Base-by-base conservation (phyloP, 2,888 invertebrate genomes). In the Aromia moschata region DNA sequence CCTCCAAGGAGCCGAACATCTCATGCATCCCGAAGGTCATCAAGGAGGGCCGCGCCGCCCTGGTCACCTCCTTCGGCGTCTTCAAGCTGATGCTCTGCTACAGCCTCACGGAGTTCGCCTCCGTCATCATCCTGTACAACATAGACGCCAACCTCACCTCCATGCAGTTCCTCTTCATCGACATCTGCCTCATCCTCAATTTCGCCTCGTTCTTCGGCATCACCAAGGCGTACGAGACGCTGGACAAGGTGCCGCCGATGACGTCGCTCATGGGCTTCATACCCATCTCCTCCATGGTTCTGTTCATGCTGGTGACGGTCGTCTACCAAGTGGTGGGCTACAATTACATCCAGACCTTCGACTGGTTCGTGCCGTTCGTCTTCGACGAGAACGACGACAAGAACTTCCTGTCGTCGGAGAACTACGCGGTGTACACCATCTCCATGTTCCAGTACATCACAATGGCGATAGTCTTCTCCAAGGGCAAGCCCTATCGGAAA, bases 31-130 rank as follows among this genome's bases (percentile, higher is more conserved):
- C 93, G 0, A 84, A 88, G 12, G 89, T 96, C 0, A 87, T 91
- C 15, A 86, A 90, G 25, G 94, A 96, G 77, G 96, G 97, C 0
- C 85, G 98, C 0, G 96, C 96, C 0, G 97, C 98, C 0, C 82
- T 98, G 7, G 90, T 94, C 25, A 98, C 98, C 0, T 95, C 95
- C n/a, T 97, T 98, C 82, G 96, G 96, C 0, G 92, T 97, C 62
- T 98, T 98, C 84, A 98, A 98, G 74, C 97, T 96, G 83, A 98
- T 98, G 97, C 92, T 97, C 0, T 90, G 93, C 0, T 98, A 98
- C 82, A 96, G 95, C 18, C 84, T 97, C 47, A 91, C 94, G 0
- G 95, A 97, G 79, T 96, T 96, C 81, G 84, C 91, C 51, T 94
- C 96, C 0, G 94, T 96, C 20, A 90, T 95, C 70, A 88, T 97